A percentile compares a stretch with the other conserved stretches of the same genome.
Conservation (phyloP, 1,140 invertebrate species). For the Adelges cooleyi region DNA sequence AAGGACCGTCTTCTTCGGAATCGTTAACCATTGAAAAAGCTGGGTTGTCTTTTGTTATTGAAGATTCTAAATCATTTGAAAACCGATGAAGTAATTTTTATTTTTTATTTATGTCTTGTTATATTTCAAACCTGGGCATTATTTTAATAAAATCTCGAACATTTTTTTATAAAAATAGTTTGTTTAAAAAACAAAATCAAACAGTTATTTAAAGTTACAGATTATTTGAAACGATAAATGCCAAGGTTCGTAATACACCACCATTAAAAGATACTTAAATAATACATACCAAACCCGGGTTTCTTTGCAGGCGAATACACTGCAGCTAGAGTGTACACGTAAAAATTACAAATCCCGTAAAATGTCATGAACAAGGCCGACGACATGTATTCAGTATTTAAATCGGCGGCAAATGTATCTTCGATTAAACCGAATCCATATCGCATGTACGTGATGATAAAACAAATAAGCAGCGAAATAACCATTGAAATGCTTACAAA, state of each 20-base stretch:
- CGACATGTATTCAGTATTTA: constrained; percentile 71
- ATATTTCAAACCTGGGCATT: too few relatives aligned
- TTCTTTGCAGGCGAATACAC: constrained; percentile 79
- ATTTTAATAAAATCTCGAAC: too few relatives aligned
- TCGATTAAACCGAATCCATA: constrained; percentile 81
- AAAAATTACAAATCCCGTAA: constrained; percentile 91
- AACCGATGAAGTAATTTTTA: not conserved
- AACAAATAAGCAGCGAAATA: constrained; percentile 66
- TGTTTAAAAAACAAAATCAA: too few relatives aligned
- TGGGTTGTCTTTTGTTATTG: constrained; percentile 89
- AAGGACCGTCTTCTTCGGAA: constrained; percentile 93
- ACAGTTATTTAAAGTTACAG: too few relatives aligned
- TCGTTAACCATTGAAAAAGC: constrained; percentile 97
- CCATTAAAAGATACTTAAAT: not conserved
- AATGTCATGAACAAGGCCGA: constrained; percentile 90
- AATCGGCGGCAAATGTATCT: constrained; percentile 83
- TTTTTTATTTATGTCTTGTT: too few relatives aligned
- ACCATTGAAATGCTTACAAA: constrained; percentile 78
- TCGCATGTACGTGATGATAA: constrained; percentile 63
- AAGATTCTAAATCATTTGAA: not conserved
- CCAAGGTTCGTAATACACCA: too few relatives aligned
- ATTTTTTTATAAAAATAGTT: too few relatives aligned
- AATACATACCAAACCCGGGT: constrained; percentile 62
- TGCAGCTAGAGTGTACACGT: constrained; percentile 85
- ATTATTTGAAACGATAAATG: too few relatives aligned